Conservation (phyloP, 2,888 invertebrate genomes). For the Heteromurus nitidus region DNA sequence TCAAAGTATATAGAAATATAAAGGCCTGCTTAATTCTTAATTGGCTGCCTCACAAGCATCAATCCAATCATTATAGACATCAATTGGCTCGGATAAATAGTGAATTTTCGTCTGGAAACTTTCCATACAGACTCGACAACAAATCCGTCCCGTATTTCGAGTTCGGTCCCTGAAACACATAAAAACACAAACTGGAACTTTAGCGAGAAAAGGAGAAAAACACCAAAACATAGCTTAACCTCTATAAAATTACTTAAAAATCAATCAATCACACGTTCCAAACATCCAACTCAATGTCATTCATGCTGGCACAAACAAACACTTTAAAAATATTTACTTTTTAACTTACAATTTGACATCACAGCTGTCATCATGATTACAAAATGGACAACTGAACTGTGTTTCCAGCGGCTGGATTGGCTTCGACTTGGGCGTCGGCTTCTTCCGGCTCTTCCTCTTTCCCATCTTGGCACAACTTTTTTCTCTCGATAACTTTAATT, state of each 20-base stretch:
- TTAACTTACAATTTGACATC: conserved; percentile 97
- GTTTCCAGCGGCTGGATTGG: conserved; percentile 94
- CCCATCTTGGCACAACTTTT: too few species aligned
- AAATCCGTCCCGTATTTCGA: conserved; percentile 92
- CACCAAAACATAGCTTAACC: too few species aligned
- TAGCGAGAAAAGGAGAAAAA: too few species aligned
- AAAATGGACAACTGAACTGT: conserved; percentile 99
- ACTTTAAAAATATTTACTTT: not conserved
- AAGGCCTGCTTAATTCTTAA: conserved; percentile 74
- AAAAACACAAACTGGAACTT: not conserved
- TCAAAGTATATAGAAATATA: too few species aligned
- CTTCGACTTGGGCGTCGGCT: conserved; percentile 96
- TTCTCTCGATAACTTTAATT: too few species aligned
- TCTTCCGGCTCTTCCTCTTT: conserved; percentile 95
- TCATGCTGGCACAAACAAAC: not conserved
- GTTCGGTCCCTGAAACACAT: conserved; percentile 88
- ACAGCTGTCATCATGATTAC: conserved; percentile 99
- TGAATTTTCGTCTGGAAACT: conserved; percentile 97
- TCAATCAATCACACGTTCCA: not conserved
- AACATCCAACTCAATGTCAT: not conserved
- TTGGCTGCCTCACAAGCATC: conserved; percentile 98
- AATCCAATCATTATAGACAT: conserved; percentile 99
- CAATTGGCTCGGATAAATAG: conserved; percentile 96
- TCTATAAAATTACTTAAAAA: too few species aligned
- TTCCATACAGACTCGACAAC: conserved; percentile 89